Percentiles rank a stretch among this genome's conserved stretches.
These are phyloP conservation scores for Caenorhabditis doughertyi DNA, from an alignment of 2,888 invertebrate genomes.

Conservation along the genomic window DNA sequence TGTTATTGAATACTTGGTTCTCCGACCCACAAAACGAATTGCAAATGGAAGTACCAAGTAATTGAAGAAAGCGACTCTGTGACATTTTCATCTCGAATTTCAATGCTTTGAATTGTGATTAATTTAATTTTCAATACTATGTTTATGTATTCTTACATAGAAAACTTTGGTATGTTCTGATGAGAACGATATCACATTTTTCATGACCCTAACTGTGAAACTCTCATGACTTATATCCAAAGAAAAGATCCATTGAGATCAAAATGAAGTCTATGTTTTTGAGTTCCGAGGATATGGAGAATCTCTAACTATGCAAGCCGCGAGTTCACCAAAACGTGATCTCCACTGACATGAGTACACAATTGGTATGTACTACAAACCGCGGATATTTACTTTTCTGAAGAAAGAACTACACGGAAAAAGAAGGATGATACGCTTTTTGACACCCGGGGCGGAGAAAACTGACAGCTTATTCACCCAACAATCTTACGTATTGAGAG, in stretches of 20 bases:
- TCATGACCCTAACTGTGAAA: not conserved
- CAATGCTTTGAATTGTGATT: conserved; percentile 40
- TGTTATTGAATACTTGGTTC: conserved; percentile 59
- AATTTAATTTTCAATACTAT: not conserved
- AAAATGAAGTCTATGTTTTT: conserved; percentile 35
- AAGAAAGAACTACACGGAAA: conserved; percentile 47
- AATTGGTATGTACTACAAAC: conserved; percentile 61
- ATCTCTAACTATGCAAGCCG: conserved; percentile 46
- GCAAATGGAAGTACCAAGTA: conserved; percentile 13
- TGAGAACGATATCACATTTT: no score
- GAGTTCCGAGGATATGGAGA: conserved; percentile 26
- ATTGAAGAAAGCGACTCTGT: conserved; percentile 38
- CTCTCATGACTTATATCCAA: not conserved
- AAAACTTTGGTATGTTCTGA: no score
- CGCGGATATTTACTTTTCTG: conserved; percentile 60
- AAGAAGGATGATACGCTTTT: conserved; percentile 65
- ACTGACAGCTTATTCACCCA: conserved; percentile 35
- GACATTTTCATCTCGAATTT: conserved; percentile 39
- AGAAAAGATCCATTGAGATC: not conserved
- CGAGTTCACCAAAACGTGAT: conserved; percentile 60
- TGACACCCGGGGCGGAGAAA: conserved; percentile 63
- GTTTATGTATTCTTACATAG: no score
- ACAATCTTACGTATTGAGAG: conserved; percentile 27
- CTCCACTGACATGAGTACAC: conserved; percentile 62
- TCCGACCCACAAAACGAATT: conserved; percentile 44